Conservation (phyloP, 2,888 invertebrate genomes). For the Metacarcinus magister region DNA sequence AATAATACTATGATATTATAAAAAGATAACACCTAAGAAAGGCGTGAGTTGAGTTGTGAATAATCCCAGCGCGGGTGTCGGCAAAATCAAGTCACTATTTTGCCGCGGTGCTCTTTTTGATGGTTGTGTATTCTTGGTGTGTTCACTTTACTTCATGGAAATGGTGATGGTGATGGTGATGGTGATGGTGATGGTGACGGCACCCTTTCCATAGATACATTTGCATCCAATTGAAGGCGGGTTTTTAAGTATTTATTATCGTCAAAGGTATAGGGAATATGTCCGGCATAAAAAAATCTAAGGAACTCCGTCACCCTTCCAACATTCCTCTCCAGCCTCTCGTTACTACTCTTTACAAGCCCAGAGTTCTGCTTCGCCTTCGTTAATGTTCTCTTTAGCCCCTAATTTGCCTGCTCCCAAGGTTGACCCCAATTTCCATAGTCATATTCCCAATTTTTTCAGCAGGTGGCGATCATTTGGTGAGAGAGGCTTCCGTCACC, state of each 20-base stretch:
- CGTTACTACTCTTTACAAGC: slow-evolving; percentile 3
- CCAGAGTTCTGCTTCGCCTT: neutral
- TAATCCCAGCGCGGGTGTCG: too few relatives aligned
- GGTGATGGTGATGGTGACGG: too few relatives aligned
- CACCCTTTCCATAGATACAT: too few relatives aligned
- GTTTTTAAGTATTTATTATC: neutral
- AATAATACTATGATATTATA: too few relatives aligned
- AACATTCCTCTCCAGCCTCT: neutral
- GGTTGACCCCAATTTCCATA: slow-evolving; percentile 43
- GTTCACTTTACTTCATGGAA: too few relatives aligned
- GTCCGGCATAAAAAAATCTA: neutral
- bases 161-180: too few relatives aligned
- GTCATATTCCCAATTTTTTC: slow-evolving; percentile 1
- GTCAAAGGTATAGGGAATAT: neutral
- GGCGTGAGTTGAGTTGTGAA: neutral
- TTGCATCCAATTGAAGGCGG: too few relatives aligned
- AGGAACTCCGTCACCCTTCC: neutral
- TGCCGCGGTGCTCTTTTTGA: too few relatives aligned
- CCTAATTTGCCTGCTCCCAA: slow-evolving; percentile 21
- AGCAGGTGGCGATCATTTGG: slow-evolving; percentile 16
- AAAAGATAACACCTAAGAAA: neutral
- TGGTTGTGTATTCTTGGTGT: too few relatives aligned
- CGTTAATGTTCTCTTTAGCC: slow-evolving; percentile 40
- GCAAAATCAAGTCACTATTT: too few relatives aligned
- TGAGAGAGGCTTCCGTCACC: slow-evolving; percentile 12